Percentiles rank a stretch among this genome's conserved stretches.
Conservation (phyloP, 2,888 invertebrate species). For the Cataglyphis altisquamis region DNA sequence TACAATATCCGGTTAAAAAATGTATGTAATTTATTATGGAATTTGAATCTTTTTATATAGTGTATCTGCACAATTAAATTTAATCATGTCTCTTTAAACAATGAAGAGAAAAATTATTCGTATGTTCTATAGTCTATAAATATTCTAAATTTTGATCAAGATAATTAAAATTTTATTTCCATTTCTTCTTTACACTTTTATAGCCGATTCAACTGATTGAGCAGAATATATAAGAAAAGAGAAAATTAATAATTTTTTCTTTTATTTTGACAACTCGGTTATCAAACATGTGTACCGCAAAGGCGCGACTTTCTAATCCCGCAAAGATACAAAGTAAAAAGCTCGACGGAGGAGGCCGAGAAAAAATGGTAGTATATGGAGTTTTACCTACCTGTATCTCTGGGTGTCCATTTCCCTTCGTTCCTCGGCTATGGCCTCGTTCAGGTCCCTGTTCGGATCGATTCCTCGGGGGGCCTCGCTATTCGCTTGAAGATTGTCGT, state of each 20-base stretch:
- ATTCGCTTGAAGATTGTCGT: slow-evolving; percentile 80
- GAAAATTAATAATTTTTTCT: neutral
- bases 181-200: neutral
- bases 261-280: slow-evolving; percentile 12
- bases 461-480: slow-evolving; percentile 88
- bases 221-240: neutral
- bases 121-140: neutral
- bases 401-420: slow-evolving; percentile 89
- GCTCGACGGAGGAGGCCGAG: neutral
- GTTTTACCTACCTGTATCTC: slow-evolving; percentile 82
- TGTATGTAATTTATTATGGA: neutral
- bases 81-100: neutral
- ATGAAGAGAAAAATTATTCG: neutral
- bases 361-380: neutral
- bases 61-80: neutral
- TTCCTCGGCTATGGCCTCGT: slow-evolving; percentile 93
- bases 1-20: neutral
- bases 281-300: slow-evolving; percentile 4
- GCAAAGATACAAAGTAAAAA: slow-evolving; percentile 29
- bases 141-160: neutral
- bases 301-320: neutral
- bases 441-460: slow-evolving; percentile 90
- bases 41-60: neutral
- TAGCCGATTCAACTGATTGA: neutral
- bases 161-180: neutral